A percentile compares a stretch with the other conserved stretches of the same genome.
Evolutionary conservation across 2,888 invertebrate genomes (phyloP).

Genomic region (Dryobota labecula): DNA sequence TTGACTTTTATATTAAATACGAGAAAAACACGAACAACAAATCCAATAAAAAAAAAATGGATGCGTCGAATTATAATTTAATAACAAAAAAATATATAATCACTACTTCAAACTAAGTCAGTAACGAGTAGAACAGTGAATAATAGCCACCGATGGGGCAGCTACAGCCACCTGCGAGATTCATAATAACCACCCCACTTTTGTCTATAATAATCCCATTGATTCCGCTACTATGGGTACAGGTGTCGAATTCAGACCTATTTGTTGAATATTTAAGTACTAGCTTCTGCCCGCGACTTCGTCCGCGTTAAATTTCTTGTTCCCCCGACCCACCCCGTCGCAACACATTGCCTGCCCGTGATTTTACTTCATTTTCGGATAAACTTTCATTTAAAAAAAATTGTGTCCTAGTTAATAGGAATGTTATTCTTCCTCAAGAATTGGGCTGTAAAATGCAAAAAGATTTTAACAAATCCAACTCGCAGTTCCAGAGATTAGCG

Average conservation of each 20-base stretch:
- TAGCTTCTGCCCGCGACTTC: no score
- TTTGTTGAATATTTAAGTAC: constrained; percentile 13
- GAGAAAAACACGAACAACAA: background rate
- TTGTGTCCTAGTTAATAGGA: no score
- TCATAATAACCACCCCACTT: constrained; percentile 33
- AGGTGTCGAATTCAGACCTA: constrained; percentile 52
- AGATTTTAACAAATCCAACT: no score
- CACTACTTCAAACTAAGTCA: constrained; percentile 4
- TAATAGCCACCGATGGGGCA: constrained; percentile 40
- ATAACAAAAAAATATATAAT: constrained; percentile 33
- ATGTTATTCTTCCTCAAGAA: no score
- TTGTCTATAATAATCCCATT: constrained; percentile 52
- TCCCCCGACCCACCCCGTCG: no score
- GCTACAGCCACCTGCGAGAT: constrained; percentile 54
- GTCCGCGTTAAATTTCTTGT: no score
- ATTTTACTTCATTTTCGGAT: no score
- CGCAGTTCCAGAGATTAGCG: no score
- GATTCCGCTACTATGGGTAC: constrained; percentile 35
- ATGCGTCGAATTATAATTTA: constrained; percentile 27
- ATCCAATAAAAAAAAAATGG: background rate
- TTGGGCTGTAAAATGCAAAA: no score
- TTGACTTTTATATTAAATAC: no score
- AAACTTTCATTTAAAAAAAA: no score
- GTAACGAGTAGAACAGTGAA: constrained; percentile 15
- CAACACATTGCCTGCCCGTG: no score